Percentiles rank a stretch among this genome's conserved stretches.
These are phyloP conservation scores for Limnephilus auricula DNA, from an alignment of 2,888 invertebrate genomes.

Conservation along the genomic window DNA sequence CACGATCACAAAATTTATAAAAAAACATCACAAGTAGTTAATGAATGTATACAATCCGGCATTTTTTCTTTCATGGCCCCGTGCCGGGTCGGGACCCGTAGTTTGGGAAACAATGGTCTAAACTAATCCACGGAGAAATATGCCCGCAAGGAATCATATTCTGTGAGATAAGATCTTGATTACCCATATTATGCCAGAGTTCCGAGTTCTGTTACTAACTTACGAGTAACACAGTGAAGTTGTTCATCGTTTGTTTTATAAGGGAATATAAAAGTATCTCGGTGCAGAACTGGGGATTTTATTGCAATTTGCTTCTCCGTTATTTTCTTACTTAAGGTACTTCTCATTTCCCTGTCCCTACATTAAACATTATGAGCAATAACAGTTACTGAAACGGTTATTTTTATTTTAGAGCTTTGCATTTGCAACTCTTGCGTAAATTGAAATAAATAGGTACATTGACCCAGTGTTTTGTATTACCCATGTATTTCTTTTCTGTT, in stretches of 20 bases:
- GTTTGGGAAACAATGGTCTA: background rate
- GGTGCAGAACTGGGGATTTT: conserved; percentile 9
- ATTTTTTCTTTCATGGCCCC: too few species aligned
- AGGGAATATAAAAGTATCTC: background rate
- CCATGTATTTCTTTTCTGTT: background rate
- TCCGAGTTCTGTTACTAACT: conserved; percentile 43
- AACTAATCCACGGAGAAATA: conserved; percentile 14
- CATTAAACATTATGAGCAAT: background rate
- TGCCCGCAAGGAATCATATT: background rate
- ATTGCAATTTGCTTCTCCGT: background rate
- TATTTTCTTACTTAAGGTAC: background rate
- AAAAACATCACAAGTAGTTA: too few species aligned
- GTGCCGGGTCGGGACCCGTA: too few species aligned
- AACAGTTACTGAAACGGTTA: background rate
- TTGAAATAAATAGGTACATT: background rate
- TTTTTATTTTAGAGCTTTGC: background rate
- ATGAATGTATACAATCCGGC: too few species aligned
- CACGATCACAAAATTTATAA: too few species aligned
- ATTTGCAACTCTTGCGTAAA: background rate
- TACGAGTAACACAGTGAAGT: background rate
- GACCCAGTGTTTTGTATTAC: background rate
- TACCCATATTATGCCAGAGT: conserved; percentile 58
- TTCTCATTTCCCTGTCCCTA: background rate
- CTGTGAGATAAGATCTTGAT: conserved; percentile 60
- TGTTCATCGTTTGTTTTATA: conserved; percentile 34